These are phyloP conservation scores for Heterotilapia buettikoferi DNA, from an alignment of 2,113 vertebrate genomes.

Conservation along the genomic window DNA sequence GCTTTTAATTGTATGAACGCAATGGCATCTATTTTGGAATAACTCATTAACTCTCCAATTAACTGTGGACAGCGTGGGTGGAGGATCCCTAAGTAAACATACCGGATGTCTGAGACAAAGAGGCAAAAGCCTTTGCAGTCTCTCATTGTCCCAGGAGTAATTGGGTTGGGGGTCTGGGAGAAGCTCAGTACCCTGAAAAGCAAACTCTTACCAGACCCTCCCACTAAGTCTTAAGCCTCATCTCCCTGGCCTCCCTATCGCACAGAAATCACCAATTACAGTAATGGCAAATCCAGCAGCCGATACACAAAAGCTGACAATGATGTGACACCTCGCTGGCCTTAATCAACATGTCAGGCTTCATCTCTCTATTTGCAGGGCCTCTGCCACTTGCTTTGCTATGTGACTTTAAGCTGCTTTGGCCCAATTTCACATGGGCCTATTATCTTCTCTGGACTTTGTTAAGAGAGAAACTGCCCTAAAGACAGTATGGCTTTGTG, in stretches of 20 bases:
- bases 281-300: conserved; percentile 41
- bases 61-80: conserved; percentile 56
- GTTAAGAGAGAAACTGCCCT: not conserved
- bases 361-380: conserved; percentile 38
- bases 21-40: conserved; percentile 62
- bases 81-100: conserved; percentile 54
- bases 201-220: conserved; percentile 27
- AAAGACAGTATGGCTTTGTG: not conserved
- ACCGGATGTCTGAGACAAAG: conserved; percentile 53
- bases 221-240: conserved; percentile 35
- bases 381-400: not conserved
- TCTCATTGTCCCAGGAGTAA: conserved; percentile 52
- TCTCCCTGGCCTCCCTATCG: conserved; percentile 29
- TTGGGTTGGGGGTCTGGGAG: conserved; percentile 41
- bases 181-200: conserved; percentile 25
- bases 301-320: conserved; percentile 36
- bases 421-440: not conserved
- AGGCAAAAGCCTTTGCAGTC: conserved; percentile 38
- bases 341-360: conserved; percentile 35
- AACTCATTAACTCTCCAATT: conserved; percentile 58
- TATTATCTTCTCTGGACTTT: not conserved
- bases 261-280: conserved; percentile 65
- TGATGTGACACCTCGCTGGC: conserved; percentile 43
- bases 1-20: conserved; percentile 43
- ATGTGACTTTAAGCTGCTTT: conserved; percentile 29